phyloP scores from a whole-genome alignment of 2,797 vertebrate species.

The Labeo calbasu region DNA sequence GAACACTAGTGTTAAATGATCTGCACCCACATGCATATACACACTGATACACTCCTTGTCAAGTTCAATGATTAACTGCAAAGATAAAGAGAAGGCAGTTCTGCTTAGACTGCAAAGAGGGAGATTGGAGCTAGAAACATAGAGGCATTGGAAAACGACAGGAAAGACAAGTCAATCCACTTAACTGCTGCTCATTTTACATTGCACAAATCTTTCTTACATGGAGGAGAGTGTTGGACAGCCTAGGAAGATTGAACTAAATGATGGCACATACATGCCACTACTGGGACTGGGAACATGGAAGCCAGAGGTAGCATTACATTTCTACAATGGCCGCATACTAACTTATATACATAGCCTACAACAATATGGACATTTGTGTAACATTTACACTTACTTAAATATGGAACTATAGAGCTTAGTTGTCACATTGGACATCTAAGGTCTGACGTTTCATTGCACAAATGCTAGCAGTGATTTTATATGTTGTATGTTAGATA shows the following conservation, averaged over 20 bases:
- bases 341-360: background rate
- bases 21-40: constrained; percentile 34
- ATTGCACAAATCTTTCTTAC: background rate
- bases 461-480: background rate
- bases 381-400: background rate
- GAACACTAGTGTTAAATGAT: constrained; percentile 33
- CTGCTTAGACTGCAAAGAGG: constrained; percentile 25
- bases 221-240: constrained; percentile 65
- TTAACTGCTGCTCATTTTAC: constrained; percentile 3
- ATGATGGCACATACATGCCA: constrained; percentile 76
- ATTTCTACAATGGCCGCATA: background rate
- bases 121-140: constrained; percentile 8
- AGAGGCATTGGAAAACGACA: constrained; percentile 28
- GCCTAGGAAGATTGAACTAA: constrained; percentile 68
- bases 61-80: constrained; percentile 78
- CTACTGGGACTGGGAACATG: constrained; percentile 80
- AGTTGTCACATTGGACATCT: background rate
- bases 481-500: background rate
- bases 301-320: constrained; percentile 69
- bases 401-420: background rate
- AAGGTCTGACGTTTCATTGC: background rate
- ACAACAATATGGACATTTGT: background rate
- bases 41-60: constrained; percentile 26
- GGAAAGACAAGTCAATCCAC: constrained; percentile 30
- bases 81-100: constrained; percentile 57